A percentile compares a stretch with the other conserved stretches of the same genome.
phyloP scores from a whole-genome alignment of 2,888 invertebrate species.

The Cepaea hortensis region DNA sequence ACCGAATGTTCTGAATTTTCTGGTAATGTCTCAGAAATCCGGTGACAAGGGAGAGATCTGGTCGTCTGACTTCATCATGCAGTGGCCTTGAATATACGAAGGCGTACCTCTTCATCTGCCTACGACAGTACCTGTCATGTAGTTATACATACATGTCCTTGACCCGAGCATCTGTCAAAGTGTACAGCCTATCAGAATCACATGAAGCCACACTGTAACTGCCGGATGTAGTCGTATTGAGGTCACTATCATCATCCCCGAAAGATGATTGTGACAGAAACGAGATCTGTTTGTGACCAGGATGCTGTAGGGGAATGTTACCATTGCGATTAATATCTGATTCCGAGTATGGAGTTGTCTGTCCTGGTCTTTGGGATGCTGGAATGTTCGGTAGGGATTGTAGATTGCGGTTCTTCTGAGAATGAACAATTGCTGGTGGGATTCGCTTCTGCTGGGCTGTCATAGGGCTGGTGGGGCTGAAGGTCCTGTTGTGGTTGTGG shows the following conservation, averaged over 20 bases:
- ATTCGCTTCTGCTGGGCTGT: background rate
- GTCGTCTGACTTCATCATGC: background rate
- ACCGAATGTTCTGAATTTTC: too few relatives aligned
- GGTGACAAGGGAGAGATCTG: too few relatives aligned
- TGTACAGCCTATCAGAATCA: slow-evolving; percentile 60
- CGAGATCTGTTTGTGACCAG: slow-evolving; percentile 10
- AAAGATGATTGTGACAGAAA: background rate
- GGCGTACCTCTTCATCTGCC: background rate
- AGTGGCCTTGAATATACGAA: background rate
- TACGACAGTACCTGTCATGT: background rate
- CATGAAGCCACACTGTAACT: slow-evolving; percentile 54
- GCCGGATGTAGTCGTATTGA: slow-evolving; percentile 55
- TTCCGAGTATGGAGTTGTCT: too few relatives aligned
- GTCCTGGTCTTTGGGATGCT: too few relatives aligned
- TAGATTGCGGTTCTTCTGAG: too few relatives aligned
- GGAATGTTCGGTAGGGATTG: too few relatives aligned
- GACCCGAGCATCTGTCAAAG: slow-evolving; percentile 60
- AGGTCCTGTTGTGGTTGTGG: background rate
- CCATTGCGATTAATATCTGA: background rate
- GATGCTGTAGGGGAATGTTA: background rate
- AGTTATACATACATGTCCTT: slow-evolving; percentile 13
- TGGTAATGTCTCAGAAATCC: too few relatives aligned
- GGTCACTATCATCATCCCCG: slow-evolving; percentile 42
- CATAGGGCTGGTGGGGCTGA: background rate
- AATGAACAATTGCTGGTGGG: background rate